These are phyloP conservation scores for western clawed frog (Xenopus tropicalis) DNA, from an alignment of 2,113 vertebrate species.

Conservation along the genomic window DNA sequence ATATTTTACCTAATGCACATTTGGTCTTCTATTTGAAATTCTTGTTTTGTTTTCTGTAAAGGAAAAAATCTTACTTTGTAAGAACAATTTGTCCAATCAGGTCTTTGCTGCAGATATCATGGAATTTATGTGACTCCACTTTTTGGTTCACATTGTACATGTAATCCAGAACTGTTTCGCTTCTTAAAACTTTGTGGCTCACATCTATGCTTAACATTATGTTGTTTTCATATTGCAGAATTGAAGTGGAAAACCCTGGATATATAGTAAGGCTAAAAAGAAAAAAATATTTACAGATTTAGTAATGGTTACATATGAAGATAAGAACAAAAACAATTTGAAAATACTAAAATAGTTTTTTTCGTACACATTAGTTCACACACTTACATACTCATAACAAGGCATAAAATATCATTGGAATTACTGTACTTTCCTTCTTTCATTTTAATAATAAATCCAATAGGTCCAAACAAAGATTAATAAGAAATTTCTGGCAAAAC, in stretches of 20 bases:
- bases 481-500: no score
- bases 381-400: no score
- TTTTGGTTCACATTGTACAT: slow-evolving; percentile 74
- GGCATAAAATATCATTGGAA: no score
- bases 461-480: no score
- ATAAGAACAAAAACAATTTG: neutral
- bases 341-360: no score
- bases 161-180: slow-evolving; percentile 84
- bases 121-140: slow-evolving; percentile 69
- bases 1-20: no score
- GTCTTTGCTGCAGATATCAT: slow-evolving; percentile 81
- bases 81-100: slow-evolving; percentile 85
- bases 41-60: no score
- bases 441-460: no score
- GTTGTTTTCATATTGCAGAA: slow-evolving; percentile 80
- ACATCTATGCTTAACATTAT: slow-evolving; percentile 90
- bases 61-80: slow-evolving; percentile 75
- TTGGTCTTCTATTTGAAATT: no score
- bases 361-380: no score
- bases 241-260: slow-evolving; percentile 84
- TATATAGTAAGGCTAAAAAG: slow-evolving; percentile 81
- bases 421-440: no score
- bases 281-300: neutral
- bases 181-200: slow-evolving; percentile 89
- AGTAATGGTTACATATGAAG: neutral